Percentiles rank a stretch among this genome's conserved stretches.
Evolutionary conservation across 2,888 invertebrate species (phyloP).

Genomic region (Allophyes oxyacanthae): DNA sequence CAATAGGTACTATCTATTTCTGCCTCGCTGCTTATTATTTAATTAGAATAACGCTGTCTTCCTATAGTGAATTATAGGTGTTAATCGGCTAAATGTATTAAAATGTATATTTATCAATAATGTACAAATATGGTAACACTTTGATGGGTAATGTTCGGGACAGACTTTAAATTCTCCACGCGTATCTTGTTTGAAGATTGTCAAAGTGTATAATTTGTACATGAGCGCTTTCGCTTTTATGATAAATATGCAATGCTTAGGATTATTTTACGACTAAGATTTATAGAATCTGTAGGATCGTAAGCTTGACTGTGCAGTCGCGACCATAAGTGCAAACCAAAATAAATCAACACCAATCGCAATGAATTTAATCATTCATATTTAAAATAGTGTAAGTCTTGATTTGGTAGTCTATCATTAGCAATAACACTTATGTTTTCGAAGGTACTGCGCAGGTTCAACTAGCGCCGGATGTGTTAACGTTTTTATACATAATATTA

Average conservation of each 20-base stretch:
- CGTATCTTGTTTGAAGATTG: constrained; percentile 24
- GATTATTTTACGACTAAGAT: constrained; percentile 47
- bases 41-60: constrained; percentile 73
- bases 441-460: constrained; percentile 42
- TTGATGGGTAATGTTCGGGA: constrained; percentile 32
- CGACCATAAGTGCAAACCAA: constrained; percentile 41
- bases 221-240: constrained; percentile 39
- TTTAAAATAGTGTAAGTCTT: constrained; percentile 13
- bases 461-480: constrained; percentile 62
- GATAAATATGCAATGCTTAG: constrained; percentile 50
- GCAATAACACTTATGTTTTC: constrained; percentile 48
- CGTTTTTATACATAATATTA: constrained; percentile 76
- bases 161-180: constrained; percentile 32
- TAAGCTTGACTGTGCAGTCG: constrained; percentile 30
- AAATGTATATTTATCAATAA: constrained; percentile 53
- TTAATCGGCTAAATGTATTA: constrained; percentile 54
- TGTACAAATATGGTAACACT: constrained; percentile 41
- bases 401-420: constrained; percentile 30
- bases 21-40: constrained; percentile 62
- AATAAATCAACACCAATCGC: constrained; percentile 27
- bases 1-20: constrained; percentile 64
- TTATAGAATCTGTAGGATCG: constrained; percentile 42
- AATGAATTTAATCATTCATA: constrained; percentile 30
- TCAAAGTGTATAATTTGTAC: constrained; percentile 42
- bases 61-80: constrained; percentile 73